Evolutionary conservation across 2,113 vertebrate genomes (phyloP).

Genomic region (Arizona elegans): DNA sequence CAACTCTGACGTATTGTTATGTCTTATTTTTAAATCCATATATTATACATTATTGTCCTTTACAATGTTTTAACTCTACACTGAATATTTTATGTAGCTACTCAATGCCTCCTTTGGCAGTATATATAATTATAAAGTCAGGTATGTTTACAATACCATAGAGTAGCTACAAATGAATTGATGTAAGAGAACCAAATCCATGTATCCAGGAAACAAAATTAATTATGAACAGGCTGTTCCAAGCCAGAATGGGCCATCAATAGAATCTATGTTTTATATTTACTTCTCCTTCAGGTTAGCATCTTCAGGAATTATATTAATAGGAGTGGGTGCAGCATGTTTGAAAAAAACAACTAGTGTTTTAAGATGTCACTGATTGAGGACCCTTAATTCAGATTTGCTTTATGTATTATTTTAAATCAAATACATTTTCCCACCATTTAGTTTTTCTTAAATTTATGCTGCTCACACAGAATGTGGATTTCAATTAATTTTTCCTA

Average conservation of each 20-base stretch:
- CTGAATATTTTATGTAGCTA: not conserved
- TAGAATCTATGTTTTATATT: not conserved
- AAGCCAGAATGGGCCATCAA: not conserved
- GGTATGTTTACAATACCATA: not conserved
- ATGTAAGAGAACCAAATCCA: not conserved
- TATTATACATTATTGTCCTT: not conserved
- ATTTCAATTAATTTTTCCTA: conserved; percentile 33
- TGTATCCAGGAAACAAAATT: conserved; percentile 8
- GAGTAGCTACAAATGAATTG: not conserved
- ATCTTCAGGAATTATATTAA: conserved; percentile 20
- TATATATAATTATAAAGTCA: not conserved
- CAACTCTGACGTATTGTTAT: not conserved
- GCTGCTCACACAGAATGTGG: conserved; percentile 16
- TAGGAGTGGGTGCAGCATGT: not conserved
- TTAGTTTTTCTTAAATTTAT: conserved; percentile 3
- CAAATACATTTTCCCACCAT: not conserved
- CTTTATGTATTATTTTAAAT: conserved; percentile 13
- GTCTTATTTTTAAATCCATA: not conserved
- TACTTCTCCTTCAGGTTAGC: not conserved
- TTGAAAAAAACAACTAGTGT: conserved; percentile 11
- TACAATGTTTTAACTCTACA: not conserved
- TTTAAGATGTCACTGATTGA: conserved; percentile 22
- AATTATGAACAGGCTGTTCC: not conserved
- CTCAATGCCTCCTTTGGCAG: not conserved
- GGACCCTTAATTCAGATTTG: conserved; percentile 23